phyloP scores from a whole-genome alignment of 1,140 invertebrate genomes.

The Lanistes nyassanus region DNA sequence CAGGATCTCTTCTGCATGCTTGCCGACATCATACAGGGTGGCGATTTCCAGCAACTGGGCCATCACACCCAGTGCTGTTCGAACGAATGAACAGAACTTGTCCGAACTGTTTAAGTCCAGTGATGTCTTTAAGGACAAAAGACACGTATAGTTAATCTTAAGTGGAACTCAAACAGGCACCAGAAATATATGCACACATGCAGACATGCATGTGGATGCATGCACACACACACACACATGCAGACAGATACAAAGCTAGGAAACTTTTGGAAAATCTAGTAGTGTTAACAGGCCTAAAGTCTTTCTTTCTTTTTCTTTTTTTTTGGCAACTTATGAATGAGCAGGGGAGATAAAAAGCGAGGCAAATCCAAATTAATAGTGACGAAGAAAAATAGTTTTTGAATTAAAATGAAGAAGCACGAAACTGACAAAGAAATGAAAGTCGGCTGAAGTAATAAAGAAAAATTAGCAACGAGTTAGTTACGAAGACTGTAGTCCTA shows the following conservation, averaged over 20 bases:
- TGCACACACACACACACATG: background rate
- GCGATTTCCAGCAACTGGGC: conserved; percentile 82
- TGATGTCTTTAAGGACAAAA: conserved; percentile 72
- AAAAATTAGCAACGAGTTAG: background rate
- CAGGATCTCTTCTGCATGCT: conserved; percentile 84
- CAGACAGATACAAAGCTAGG: background rate
- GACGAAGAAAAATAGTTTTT: background rate
- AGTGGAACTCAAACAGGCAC: no score
- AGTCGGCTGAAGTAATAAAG: no score
- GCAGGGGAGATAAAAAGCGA: no score
- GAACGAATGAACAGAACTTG: conserved; percentile 79
- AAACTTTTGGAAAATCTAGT: background rate
- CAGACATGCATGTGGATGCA: no score
- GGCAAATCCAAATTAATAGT: background rate
- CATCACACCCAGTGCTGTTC: conserved; percentile 75
- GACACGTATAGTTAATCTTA: background rate
- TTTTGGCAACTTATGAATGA: no score
- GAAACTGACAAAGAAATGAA: no score
- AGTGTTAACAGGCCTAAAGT: background rate
- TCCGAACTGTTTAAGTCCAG: conserved; percentile 78
- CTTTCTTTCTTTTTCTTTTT: background rate
- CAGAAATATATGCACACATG: no score
- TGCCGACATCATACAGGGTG: conserved; percentile 78
- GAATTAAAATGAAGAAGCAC: background rate
- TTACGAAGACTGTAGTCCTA: background rate